phyloP scores from a whole-genome alignment of 1,140 invertebrate species.

The Eupeodes corollae region DNA sequence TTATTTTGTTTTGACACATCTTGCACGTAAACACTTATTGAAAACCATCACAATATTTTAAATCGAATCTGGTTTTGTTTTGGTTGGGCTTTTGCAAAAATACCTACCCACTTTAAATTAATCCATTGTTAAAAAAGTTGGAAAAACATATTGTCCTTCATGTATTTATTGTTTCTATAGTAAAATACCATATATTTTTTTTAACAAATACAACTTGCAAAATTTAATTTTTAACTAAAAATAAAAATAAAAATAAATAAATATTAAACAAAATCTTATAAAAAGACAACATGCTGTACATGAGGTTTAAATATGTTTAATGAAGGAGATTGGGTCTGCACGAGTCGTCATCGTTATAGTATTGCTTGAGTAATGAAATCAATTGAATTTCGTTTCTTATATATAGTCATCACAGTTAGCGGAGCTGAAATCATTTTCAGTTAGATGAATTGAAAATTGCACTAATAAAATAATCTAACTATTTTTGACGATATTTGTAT shows the following conservation, averaged over 20 bases:
- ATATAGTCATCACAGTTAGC: slow-evolving; percentile 39
- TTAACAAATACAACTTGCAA: slow-evolving; percentile 25
- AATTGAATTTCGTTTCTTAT: slow-evolving; percentile 34
- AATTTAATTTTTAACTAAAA: slow-evolving; percentile 1
- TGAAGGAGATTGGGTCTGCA: slow-evolving; percentile 1
- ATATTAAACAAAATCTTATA: neutral
- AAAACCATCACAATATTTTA: no score
- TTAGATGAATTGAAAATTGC: neutral
- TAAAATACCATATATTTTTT: neutral
- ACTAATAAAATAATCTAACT: neutral
- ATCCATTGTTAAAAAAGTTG: no score
- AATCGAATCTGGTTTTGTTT: no score
- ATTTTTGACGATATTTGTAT: slow-evolving; percentile 5
- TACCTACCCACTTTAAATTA: no score
- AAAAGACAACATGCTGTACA: slow-evolving; percentile 1
- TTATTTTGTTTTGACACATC: no score
- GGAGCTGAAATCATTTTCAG: slow-evolving; percentile 28
- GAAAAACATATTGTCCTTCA: no score
- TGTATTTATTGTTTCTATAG: no score
- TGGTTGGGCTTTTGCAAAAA: no score
- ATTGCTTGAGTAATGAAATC: slow-evolving; percentile 14
- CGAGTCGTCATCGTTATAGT: slow-evolving; percentile 9
- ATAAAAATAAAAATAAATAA: neutral
- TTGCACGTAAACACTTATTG: no score
- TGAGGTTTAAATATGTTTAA: neutral